Evolutionary conservation across 2,113 vertebrate genomes (phyloP), one percentile per base, ranked within the genome.

Genomic region (Panurus biarmicus): DNA sequence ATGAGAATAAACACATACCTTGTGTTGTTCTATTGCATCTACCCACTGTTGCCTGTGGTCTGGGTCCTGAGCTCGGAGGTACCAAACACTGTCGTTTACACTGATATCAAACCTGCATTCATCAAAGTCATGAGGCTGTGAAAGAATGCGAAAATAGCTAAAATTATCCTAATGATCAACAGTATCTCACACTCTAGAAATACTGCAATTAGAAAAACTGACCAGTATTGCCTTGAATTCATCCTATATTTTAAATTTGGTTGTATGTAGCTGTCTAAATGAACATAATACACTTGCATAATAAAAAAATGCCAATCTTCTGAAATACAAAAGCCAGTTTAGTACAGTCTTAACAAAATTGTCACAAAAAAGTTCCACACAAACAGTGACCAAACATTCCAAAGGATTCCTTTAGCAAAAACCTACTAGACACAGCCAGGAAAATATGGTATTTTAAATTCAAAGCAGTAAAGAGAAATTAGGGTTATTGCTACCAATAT

Each of bases 81-180:
- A 99, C 99, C 99, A 99, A 84, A 99, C 98, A 44, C 98, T 99
- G 97, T 99, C 99, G 44, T 99, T 99, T 76, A 99, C 98, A 54
- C 99, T 99, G 96, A 99, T 98, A 97, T 99, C 99, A 97, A 99
- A 98, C 89, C 99, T 98, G 96, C 99, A 99, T 97, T 99, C 99
- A 33, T 99, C 99, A 97, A 99, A 99, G 95, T 99, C 99, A 90
- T 99, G 99, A 83, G 99, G 99, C 99, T 99, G 96, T 89, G 48
- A 93, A 93, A 48, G 79, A 80, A 92, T 29, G 53, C 57, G 80
- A 91, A 94, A 95, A 29, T 85, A 92, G 47, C 21, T 60, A 73
- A 48, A 90, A 66, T 88, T 90, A 91, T 71, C 21, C 36, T 66
- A 25, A 72, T 53, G 44, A 71, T 88, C 45, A 85, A 60, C 14